Evolutionary conservation across 2,113 vertebrate species (phyloP), one percentile per base, ranked within the genome.

Genomic region (Formicarius rufipectus): DNA sequence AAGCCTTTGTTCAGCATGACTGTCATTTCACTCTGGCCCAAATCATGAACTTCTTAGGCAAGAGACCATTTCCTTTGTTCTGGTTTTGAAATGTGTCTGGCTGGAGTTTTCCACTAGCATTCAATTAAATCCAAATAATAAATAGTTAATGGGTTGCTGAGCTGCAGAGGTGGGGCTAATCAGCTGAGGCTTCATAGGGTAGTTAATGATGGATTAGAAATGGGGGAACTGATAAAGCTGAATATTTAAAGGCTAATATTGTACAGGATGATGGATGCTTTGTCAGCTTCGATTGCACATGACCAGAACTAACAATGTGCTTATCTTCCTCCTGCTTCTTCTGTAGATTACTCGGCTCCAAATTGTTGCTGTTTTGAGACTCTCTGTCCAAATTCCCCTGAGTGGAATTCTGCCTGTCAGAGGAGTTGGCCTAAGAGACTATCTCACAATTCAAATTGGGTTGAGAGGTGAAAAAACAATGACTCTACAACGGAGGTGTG

Each of bases 161-260:
- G 93, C 56, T 94, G 87, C 75, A 86, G 95, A 88, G 95, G 82
- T 90, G 87, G 90, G 59, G 90, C 82, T 96, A 90, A 96, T 93
- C 88, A 95, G 14, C 92, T 93, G 87, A 96, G 87, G 55, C 85
- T 94, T 95, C 85, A 67, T n/a, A n/a, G 52, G 24, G 90, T 86
- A 72, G 81, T 73, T 96, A 96, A 96, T 90, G 93, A 96, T 91
- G 94, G 93, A 94, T 95, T 96, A 95, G 92, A 90, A 87, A 94
- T 90, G 90, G 63, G 42, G 31, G 45, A 94, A 87, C 93, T 89
- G 96, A 95, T 95, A 95, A 96, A 95, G 81, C 72, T 60, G 87
- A 96, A 90, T 97, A 96, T 91, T 87, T 95, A 91, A 88, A 95
- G 82, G 63, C 76, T 94, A 85, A 95, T 95, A 87, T 74, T 84